A percentile compares a stretch with the other conserved stretches of the same genome.
Evolutionary conservation across 53 echinoderm and acorn worm species (phyloP).

Genomic region (Actinopyga echinites): DNA sequence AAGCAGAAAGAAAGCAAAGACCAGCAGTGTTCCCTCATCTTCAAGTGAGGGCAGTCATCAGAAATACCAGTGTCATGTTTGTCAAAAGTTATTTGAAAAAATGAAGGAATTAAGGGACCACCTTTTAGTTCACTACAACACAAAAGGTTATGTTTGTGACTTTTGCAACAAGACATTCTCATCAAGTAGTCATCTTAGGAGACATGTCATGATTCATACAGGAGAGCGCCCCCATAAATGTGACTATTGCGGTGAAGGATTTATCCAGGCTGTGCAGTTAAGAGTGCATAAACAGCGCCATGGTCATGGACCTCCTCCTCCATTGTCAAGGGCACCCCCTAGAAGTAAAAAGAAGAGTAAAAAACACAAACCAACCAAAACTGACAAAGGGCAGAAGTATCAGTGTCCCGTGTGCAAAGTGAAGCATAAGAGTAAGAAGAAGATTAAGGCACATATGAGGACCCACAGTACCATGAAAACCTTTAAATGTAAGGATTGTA

Average conservation of each 20-base stretch:
- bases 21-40: neutral
- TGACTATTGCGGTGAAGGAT: slow-evolving; percentile 40
- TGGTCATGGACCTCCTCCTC: slow-evolving; percentile 31
- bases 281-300: slow-evolving; percentile 43
- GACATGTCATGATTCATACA: slow-evolving; percentile 44
- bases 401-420: slow-evolving; percentile 36
- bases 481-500: slow-evolving; percentile 31
- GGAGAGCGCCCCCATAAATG: slow-evolving; percentile 45
- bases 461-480: slow-evolving; percentile 14
- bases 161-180: slow-evolving; percentile 46
- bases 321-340: slow-evolving; percentile 29
- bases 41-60: slow-evolving; percentile 4
- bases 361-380: slow-evolving; percentile 10
- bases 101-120: slow-evolving; percentile 45
- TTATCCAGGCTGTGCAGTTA: slow-evolving; percentile 44
- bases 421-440: slow-evolving; percentile 38
- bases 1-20: neutral
- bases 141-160: slow-evolving; percentile 44
- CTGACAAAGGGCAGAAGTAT: slow-evolving; percentile 27
- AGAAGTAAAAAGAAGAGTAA: slow-evolving; percentile 4
- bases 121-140: slow-evolving; percentile 38
- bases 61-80: slow-evolving; percentile 40
- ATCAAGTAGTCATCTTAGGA: slow-evolving; percentile 31
- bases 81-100: slow-evolving; percentile 36
- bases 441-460: slow-evolving; percentile 38